Conservation (phyloP, 2,888 invertebrate species). For the Agriopis marginaria region DNA sequence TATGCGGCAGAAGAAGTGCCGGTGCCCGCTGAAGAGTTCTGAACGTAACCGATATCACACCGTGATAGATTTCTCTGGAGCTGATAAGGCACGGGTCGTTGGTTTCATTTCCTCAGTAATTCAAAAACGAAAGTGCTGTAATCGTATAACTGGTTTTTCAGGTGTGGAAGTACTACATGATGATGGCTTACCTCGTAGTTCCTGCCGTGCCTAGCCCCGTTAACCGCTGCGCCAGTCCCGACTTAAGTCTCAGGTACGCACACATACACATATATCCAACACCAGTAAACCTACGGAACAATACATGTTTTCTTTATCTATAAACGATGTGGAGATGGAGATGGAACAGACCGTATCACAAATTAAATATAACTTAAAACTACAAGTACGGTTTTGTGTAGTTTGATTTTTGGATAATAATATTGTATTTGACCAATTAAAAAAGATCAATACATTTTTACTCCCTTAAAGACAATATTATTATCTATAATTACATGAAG, state of each 20-base stretch:
- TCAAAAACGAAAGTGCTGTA: background rate
- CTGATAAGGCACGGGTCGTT: too few relatives aligned
- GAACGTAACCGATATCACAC: too few relatives aligned
- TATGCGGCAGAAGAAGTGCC: too few relatives aligned
- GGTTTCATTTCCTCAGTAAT: background rate
- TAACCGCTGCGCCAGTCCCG: conserved; percentile 96
- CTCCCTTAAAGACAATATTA: too few relatives aligned
- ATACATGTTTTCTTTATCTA: background rate
- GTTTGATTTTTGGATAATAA: too few relatives aligned
- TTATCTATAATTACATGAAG: too few relatives aligned
- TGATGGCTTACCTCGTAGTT: conserved; percentile 98
- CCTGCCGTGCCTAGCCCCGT: conserved; percentile 96
- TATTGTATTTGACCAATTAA: too few relatives aligned
- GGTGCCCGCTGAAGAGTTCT: too few relatives aligned
- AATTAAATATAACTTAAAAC: background rate
- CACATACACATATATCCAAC: conserved; percentile 5
- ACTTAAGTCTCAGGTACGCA: conserved; percentile 94
- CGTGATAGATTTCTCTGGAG: too few relatives aligned
- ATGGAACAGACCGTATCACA: conserved; percentile 4
- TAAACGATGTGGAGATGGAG: conserved; percentile 20
- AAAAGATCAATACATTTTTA: too few relatives aligned
- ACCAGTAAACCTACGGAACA: background rate
- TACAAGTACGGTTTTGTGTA: too few relatives aligned
- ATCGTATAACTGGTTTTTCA: conserved; percentile 35
- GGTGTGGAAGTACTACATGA: conserved; percentile 99